These are phyloP conservation scores for Globodera ellingtonae DNA, from an alignment of 1,140 invertebrate genomes.

Conservation along the genomic window DNA sequence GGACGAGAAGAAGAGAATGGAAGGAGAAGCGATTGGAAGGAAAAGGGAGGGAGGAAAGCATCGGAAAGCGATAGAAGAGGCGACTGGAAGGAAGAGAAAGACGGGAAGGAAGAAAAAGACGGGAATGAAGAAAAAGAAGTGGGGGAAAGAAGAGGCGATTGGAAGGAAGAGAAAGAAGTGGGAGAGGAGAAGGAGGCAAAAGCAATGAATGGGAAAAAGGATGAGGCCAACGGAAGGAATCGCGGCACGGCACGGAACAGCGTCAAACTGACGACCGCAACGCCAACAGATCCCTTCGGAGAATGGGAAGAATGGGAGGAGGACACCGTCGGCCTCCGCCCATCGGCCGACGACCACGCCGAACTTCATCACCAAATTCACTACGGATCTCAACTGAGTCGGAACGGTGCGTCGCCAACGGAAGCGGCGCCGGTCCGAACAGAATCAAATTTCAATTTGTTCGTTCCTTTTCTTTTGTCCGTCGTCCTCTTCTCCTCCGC, in stretches of 20 bases:
- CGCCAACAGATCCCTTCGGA: background rate
- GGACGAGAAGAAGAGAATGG: conserved; percentile 3
- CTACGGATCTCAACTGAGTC: background rate
- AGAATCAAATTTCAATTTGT: background rate
- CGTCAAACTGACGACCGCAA: background rate
- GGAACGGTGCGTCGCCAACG: background rate
- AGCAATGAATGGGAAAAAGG: background rate
- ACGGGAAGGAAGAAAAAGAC: no score
- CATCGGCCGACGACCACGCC: background rate
- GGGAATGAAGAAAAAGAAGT: background rate
- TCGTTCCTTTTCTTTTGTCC: background rate
- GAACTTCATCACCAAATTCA: background rate
- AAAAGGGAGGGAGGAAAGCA: background rate
- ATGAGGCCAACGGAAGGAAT: background rate
- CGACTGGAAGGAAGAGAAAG: background rate
- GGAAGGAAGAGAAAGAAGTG: background rate
- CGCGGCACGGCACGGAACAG: background rate
- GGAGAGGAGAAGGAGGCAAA: background rate
- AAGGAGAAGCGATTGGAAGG: background rate
- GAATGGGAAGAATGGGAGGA: conserved; percentile 4
- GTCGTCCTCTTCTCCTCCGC: background rate
- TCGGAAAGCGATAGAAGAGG: background rate
- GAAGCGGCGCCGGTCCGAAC: background rate
- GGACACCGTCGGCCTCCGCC: background rate
- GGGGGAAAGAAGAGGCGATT: background rate